A percentile compares a stretch with the other conserved stretches of the same genome.
Conservation (phyloP, 2,797 vertebrate species). For the Melanotaenia boesemani region DNA sequence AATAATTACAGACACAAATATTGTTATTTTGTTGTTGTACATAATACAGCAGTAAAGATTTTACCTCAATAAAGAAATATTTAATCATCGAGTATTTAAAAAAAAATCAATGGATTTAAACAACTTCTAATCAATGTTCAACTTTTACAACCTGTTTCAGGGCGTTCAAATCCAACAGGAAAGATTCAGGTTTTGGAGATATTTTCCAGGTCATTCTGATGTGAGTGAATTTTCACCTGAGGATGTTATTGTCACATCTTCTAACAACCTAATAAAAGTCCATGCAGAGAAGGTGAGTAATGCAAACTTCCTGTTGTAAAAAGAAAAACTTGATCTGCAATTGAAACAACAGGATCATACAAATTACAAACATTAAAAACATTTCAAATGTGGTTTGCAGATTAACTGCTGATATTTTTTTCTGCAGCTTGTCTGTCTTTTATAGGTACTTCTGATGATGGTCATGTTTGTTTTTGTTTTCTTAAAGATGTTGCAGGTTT, state of each 20-base stretch:
- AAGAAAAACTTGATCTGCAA: background rate
- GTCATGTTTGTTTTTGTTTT: too few species aligned
- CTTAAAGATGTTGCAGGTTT: too few species aligned
- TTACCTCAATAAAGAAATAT: background rate
- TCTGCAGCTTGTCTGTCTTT: too few species aligned
- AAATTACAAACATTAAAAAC: background rate
- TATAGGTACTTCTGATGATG: too few species aligned
- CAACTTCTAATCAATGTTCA: background rate
- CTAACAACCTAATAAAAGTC: slow-evolving; percentile 91
- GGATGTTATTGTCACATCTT: slow-evolving; percentile 90
- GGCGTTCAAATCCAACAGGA: slow-evolving; percentile 73
- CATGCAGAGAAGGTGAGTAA: slow-evolving; percentile 90
- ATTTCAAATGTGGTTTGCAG: too few species aligned
- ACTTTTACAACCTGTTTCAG: slow-evolving; percentile 50
- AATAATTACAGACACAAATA: background rate
- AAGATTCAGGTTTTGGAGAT: slow-evolving; percentile 86
- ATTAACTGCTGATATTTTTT: background rate
- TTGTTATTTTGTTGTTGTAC: background rate
- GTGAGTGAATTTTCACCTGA: slow-evolving; percentile 90
- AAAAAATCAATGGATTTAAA: background rate
- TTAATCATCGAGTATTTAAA: background rate
- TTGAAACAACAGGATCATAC: background rate
- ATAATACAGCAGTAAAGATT: background rate
- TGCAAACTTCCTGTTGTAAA: background rate
- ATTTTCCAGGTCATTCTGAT: slow-evolving; percentile 89